Conservation (phyloP, 2,888 invertebrate species). For the Oscheius sp. region DNA sequence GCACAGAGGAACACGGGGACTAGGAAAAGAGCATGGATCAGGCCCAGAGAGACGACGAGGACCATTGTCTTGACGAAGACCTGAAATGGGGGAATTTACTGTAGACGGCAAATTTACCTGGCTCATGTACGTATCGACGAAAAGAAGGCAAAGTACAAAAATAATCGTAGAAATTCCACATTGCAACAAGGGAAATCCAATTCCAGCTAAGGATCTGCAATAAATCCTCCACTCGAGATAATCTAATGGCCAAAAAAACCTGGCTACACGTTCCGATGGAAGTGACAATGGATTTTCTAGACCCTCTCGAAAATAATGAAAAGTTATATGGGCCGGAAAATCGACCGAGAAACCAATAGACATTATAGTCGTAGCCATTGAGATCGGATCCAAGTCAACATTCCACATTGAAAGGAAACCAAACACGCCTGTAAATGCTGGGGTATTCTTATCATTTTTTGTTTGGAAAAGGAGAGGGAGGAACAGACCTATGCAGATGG, state of each 20-base stretch:
- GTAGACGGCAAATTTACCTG: conserved; percentile 45
- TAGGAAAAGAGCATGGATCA: conserved; percentile 67
- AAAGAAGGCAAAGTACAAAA: conserved; percentile 65
- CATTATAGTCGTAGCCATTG: conserved; percentile 67
- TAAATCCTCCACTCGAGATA: background rate
- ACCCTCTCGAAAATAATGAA: conserved; percentile 69
- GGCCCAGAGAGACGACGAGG: conserved; percentile 67
- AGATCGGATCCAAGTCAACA: conserved; percentile 69
- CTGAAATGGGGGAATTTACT: conserved; percentile 36
- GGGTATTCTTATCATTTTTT: background rate
- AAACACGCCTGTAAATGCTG: conserved; percentile 60
- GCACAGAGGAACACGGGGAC: conserved; percentile 68
- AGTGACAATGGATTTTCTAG: conserved; percentile 55
- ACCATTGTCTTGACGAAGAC: conserved; percentile 71
- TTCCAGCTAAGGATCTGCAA: conserved; percentile 62
- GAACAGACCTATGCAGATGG: conserved; percentile 66
- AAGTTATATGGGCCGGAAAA: conserved; percentile 70
- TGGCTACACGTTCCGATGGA: conserved; percentile 55
- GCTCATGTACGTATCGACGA: conserved; percentile 67
- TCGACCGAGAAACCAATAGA: conserved; percentile 69
- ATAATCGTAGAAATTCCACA: conserved; percentile 68
- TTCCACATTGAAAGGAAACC: conserved; percentile 67
- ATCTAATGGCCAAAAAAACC: conserved; percentile 38
- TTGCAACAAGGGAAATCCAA: conserved; percentile 69
- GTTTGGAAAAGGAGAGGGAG: conserved; percentile 3